Conservation (phyloP, 2,888 invertebrate genomes). For the Xestia c-nigrum region DNA sequence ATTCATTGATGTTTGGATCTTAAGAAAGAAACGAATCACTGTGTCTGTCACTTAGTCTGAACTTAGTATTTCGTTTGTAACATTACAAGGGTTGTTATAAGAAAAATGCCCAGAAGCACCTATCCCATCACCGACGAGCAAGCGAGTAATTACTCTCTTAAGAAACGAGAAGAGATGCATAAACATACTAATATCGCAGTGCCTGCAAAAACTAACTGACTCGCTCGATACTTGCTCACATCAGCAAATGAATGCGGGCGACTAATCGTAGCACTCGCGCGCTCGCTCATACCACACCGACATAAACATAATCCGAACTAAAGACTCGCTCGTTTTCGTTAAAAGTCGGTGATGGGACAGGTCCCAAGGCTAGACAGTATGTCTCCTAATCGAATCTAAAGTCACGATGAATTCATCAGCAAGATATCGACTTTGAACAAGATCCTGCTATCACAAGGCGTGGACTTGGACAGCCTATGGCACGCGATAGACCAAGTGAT, state of each 20-base stretch:
- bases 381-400: conserved; percentile 53
- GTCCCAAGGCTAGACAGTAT: neutral
- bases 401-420: conserved; percentile 78
- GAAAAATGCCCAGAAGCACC: neutral
- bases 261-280: neutral
- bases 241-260: neutral
- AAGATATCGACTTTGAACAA: conserved; percentile 95
- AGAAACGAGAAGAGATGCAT: neutral
- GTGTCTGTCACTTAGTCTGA: neutral
- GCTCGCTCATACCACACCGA: neutral
- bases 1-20: neutral
- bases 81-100: neutral
- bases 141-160: neutral
- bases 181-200: neutral
- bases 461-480: conserved; percentile 95
- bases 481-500: conserved; percentile 96
- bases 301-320: neutral
- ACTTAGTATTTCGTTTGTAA: neutral
- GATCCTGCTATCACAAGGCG: conserved; percentile 92
- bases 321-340: neutral
- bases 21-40: neutral
- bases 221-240: neutral
- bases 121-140: neutral
- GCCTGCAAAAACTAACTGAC: neutral
- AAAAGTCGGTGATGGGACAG: neutral